Percentiles rank a stretch among this genome's conserved stretches.
Conservation (phyloP, 2,113 vertebrate genomes). For the Nematolebias whitei region DNA sequence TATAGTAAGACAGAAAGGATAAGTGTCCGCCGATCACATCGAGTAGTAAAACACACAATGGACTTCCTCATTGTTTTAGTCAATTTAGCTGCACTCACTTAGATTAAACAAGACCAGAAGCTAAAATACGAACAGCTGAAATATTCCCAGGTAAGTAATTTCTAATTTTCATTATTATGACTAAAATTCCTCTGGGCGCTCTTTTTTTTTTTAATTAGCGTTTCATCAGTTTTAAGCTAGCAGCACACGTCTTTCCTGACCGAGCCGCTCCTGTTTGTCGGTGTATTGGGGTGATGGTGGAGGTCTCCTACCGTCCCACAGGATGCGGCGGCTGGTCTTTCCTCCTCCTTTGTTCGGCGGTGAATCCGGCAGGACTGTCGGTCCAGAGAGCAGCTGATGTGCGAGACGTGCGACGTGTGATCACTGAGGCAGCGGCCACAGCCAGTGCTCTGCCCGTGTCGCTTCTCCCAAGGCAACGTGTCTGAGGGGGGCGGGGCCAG, state of each 20-base stretch:
- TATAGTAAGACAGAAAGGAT: neutral
- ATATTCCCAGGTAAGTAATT: too few relatives aligned
- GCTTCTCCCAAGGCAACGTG: constrained; percentile 84
- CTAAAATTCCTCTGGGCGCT: constrained; percentile 43
- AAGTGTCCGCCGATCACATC: constrained; percentile 23
- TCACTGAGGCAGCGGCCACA: constrained; percentile 50
- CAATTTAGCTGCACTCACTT: constrained; percentile 29
- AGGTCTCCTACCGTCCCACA: constrained; percentile 66
- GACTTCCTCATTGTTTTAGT: constrained; percentile 65
- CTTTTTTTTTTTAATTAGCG: too few relatives aligned
- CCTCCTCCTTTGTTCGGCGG: constrained; percentile 72
- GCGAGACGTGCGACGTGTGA: constrained; percentile 57
- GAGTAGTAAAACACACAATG: constrained; percentile 61
- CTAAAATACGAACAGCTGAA: neutral
- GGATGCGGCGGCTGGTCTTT: constrained; percentile 61
- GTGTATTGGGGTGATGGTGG: neutral
- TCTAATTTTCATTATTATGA: neutral
- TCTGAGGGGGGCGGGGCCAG: constrained; percentile 75
- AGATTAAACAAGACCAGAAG: constrained; percentile 20
- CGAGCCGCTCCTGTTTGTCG: too few relatives aligned
- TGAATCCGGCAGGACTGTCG: constrained; percentile 64
- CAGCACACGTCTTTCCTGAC: too few relatives aligned
- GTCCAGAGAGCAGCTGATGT: constrained; percentile 53
- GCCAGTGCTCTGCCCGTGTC: constrained; percentile 76
- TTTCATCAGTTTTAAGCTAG: too few relatives aligned